phyloP scores from a whole-genome alignment of 2,797 vertebrate genomes.

The Sebastolobus alascanus region DNA sequence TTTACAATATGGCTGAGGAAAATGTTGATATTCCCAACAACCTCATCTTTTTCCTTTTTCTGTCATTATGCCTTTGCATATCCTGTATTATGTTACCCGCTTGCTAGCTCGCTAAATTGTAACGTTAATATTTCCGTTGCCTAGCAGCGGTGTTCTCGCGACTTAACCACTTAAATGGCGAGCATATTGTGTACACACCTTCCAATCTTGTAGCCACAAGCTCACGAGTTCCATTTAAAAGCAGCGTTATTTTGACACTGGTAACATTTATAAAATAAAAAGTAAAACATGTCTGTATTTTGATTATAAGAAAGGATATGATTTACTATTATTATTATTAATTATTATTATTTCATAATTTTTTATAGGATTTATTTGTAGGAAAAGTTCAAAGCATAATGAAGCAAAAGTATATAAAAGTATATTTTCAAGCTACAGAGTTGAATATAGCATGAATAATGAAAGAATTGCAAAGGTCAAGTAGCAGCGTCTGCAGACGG shows the following conservation, averaged over 20 bases:
- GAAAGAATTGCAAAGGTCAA: slow-evolving; percentile 35
- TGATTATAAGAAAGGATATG: too few relatives aligned
- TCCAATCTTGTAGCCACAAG: too few relatives aligned
- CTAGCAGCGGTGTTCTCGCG: too few relatives aligned
- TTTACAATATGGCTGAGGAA: too few relatives aligned
- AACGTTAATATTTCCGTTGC: too few relatives aligned
- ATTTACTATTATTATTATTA: not conserved
- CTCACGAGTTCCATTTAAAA: too few relatives aligned
- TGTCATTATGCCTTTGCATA: not conserved
- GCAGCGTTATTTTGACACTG: not conserved
- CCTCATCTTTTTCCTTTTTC: not conserved
- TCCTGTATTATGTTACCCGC: not conserved
- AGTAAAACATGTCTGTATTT: not conserved
- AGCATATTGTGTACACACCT: too few relatives aligned
- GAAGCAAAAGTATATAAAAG: not conserved
- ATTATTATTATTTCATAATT: not conserved
- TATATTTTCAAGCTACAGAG: not conserved
- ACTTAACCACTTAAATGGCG: too few relatives aligned
- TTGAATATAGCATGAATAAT: slow-evolving; percentile 1
- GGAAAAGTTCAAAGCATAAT: not conserved
- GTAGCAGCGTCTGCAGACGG: not conserved
- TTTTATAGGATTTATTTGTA: not conserved
- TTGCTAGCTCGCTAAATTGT: not conserved
- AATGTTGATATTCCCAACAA: too few relatives aligned
- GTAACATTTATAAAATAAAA: not conserved